These are phyloP conservation scores for Drosophila lacicola DNA, from an alignment of 2,888 invertebrate species.

Conservation along the genomic window DNA sequence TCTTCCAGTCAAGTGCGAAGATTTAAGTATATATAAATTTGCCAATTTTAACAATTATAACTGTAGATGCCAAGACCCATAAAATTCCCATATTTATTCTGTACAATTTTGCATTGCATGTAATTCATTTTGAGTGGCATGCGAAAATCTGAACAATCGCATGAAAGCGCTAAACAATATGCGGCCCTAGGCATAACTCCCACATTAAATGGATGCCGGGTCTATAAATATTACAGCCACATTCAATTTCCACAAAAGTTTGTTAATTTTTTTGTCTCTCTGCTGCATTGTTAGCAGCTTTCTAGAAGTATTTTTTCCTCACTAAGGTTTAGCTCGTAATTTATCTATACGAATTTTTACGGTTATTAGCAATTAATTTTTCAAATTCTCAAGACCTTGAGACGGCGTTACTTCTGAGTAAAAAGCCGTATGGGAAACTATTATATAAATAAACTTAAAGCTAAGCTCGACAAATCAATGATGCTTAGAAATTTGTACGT, in stretches of 20 bases:
- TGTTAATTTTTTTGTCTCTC: conserved; percentile 10
- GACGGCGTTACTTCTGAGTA: conserved; percentile 1
- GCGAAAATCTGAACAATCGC: conserved; percentile 67
- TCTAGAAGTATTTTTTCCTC: not conserved
- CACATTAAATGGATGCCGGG: conserved; percentile 32
- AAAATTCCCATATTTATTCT: conserved; percentile 48
- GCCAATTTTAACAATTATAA: conserved; percentile 11
- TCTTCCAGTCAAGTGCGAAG: not conserved
- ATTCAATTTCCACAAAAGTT: conserved; percentile 37
- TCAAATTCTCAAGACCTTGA: conserved; percentile 35
- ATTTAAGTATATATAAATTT: conserved; percentile 10
- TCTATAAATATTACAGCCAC: conserved; percentile 35
- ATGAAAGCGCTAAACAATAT: conserved; percentile 36
- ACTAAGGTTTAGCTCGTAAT: not conserved
- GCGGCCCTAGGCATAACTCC: conserved; percentile 19
- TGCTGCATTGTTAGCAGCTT: conserved; percentile 36
- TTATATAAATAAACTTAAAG: conserved; percentile 31
- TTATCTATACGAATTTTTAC: not conserved
- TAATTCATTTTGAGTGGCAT: conserved; percentile 63
- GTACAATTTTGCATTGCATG: conserved; percentile 33
- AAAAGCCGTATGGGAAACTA: not conserved
- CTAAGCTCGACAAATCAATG: conserved; percentile 30
- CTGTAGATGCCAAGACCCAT: conserved; percentile 17
- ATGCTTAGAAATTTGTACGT: conserved; percentile 37
- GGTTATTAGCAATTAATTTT: conserved; percentile 19